phyloP scores from a whole-genome alignment of 2,113 vertebrate genomes.

The Plotosus lineatus region DNA sequence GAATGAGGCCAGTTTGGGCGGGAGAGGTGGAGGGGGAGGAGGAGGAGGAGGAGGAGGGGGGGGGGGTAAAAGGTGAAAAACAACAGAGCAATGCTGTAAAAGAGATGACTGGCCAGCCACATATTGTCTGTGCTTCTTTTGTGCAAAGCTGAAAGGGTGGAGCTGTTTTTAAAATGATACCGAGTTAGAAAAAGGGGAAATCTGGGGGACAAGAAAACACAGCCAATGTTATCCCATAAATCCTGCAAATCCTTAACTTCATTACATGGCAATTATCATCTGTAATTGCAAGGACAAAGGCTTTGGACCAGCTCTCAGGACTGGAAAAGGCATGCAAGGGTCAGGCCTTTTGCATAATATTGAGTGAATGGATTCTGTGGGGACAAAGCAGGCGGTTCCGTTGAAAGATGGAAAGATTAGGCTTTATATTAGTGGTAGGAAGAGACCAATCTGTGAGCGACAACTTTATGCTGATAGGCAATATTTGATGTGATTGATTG shows the following conservation, averaged over 20 bases:
- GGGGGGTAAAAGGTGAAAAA: constrained; percentile 38
- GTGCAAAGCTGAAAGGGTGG: constrained; percentile 62
- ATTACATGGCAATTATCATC: constrained; percentile 86
- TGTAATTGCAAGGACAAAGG: constrained; percentile 80
- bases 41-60: constrained; percentile 59
- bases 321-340: constrained; percentile 77
- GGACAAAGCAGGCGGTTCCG: constrained; percentile 65
- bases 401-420: constrained; percentile 50
- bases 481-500: constrained; percentile 56
- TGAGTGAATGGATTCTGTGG: constrained; percentile 69
- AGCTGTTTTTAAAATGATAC: constrained; percentile 68
- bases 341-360: constrained; percentile 72
- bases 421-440: constrained; percentile 65
- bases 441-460: constrained; percentile 72
- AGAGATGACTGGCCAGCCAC: constrained; percentile 78
- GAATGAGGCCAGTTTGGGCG: constrained; percentile 59
- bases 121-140: constrained; percentile 78
- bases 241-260: constrained; percentile 91
- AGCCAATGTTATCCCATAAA: constrained; percentile 82
- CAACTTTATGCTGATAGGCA: constrained; percentile 26
- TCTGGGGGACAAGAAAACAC: constrained; percentile 60
- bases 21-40: constrained; percentile 2
- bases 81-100: constrained; percentile 64
- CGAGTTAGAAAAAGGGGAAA: constrained; percentile 64
- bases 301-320: constrained; percentile 74